These are phyloP conservation scores for Falco naumanni DNA, from an alignment of 2,797 vertebrate genomes.

Conservation along the genomic window DNA sequence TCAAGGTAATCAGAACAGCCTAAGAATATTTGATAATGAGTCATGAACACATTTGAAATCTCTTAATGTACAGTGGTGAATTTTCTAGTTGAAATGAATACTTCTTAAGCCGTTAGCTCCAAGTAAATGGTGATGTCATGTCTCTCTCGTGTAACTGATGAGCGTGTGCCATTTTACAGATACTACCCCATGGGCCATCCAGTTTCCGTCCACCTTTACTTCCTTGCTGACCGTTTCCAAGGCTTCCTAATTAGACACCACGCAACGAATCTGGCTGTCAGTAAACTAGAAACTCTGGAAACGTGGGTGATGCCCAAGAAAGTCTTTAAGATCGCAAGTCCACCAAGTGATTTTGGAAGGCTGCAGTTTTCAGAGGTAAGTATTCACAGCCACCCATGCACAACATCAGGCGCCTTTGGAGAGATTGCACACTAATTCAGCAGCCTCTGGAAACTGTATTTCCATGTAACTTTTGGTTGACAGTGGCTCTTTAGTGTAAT, in stretches of 20 bases:
- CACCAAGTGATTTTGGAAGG: slow-evolving; percentile 88
- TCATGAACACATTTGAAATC: not conserved
- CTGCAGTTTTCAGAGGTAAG: slow-evolving; percentile 94
- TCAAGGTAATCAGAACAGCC: not conserved
- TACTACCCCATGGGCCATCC: slow-evolving; percentile 96
- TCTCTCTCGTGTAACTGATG: not conserved
- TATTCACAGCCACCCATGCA: rapidly evolving
- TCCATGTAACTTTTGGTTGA: not conserved
- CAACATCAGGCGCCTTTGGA: not conserved
- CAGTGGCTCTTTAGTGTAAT: not conserved
- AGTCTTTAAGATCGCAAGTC: slow-evolving; percentile 89
- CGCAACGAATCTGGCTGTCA: slow-evolving; percentile 93
- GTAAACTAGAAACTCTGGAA: slow-evolving; percentile 95
- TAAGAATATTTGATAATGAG: slow-evolving; percentile 28
- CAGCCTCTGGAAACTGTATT: not conserved
- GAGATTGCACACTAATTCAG: not conserved
- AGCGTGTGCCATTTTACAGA: slow-evolving; percentile 73
- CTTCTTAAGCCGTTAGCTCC: not conserved
- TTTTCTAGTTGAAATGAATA: slow-evolving; percentile 3
- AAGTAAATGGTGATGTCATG: not conserved
- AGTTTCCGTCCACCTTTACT: slow-evolving; percentile 94
- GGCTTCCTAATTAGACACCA: slow-evolving; percentile 95
- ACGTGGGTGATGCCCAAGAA: slow-evolving; percentile 96
- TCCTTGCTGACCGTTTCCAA: slow-evolving; percentile 96
- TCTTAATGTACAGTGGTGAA: not conserved